Evolutionary conservation across 1,140 invertebrate genomes (phyloP), one percentile per base, ranked within the genome.

Genomic region (Drosophila varians): DNA sequence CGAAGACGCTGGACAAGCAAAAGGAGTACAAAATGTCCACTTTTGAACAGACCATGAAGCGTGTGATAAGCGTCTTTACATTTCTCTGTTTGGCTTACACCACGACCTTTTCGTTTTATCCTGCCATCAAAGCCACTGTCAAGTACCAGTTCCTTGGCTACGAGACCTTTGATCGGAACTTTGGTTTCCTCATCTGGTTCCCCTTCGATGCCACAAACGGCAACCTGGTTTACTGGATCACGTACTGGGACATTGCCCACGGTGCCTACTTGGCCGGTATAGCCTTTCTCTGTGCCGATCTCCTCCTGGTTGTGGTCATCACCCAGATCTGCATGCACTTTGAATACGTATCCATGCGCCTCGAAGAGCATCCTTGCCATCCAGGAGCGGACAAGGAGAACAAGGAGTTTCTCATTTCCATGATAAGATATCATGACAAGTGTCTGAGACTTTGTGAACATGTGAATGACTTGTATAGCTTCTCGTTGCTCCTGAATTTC

Each of bases 321-420:
- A 90, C 89, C 0, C 89, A 90, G 49, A 64, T 90, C 5, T 90
- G 84, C 42, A 90, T 90, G 89, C 89, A 90, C 51, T 90, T 90
- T 11, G 64, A 75, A 21, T 83, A 83, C 9, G 83, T 90, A 7
- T 66, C 89, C 0, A 56, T 28, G 11, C 34, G 76, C 0, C 52
- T 90, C 9, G 80, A 83, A 25, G 11, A 61, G 3, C 64, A 90
- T 72, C 74, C 69, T 0, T 84, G 83, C 18, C 18, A 38, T 0
- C 9, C 12, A 0, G 61, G 31, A 0, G 8, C 34, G 4, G 70
- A 76, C 4, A 48, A 14, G 3, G 60, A 87, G 7, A 83, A 90
- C 18, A 23, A 68, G 2, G 46, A 74, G 7, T 90, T 86, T 16
- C 23, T 90, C 1, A 26, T 68, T 9, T 49, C 46, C 1, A 65